Evolutionary conservation across 2,113 vertebrate species (phyloP).

Genomic region (Lepus europaeus): DNA sequence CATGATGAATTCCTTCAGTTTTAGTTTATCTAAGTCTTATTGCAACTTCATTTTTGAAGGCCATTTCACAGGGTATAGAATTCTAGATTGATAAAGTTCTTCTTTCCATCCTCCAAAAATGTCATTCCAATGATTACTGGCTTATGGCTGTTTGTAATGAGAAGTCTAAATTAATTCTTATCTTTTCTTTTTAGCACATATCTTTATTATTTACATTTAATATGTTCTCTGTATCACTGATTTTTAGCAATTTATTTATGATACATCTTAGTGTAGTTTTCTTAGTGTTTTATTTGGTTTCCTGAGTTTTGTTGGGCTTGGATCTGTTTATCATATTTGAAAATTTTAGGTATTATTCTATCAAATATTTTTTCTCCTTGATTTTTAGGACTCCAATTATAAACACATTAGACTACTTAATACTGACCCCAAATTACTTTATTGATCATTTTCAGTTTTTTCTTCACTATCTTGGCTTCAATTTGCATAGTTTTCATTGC

Average conservation of each 20-base stretch:
- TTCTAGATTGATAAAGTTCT: neutral
- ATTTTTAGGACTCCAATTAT: neutral
- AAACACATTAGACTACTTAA: neutral
- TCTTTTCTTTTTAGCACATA: neutral
- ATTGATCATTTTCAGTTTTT: neutral
- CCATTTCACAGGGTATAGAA: neutral
- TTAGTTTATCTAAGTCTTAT: neutral
- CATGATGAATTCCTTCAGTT: neutral
- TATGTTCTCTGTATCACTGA: neutral
- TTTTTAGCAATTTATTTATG: neutral
- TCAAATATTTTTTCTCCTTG: neutral
- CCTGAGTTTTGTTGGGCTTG: neutral
- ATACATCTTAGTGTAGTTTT: neutral
- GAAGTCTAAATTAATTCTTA: neutral
- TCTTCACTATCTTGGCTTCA: neutral
- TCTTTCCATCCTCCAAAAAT: neutral
- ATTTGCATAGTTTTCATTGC: neutral
- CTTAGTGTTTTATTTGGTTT: neutral
- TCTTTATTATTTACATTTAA: neutral
- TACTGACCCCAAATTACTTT: neutral
- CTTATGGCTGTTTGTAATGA: neutral
- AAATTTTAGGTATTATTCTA: neutral
- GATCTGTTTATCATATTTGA: neutral
- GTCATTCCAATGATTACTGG: neutral
- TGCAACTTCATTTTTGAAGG: constrained; percentile 43